Evolutionary conservation across 2,888 invertebrate species (phyloP).

Genomic region (Polyommatus icarus): DNA sequence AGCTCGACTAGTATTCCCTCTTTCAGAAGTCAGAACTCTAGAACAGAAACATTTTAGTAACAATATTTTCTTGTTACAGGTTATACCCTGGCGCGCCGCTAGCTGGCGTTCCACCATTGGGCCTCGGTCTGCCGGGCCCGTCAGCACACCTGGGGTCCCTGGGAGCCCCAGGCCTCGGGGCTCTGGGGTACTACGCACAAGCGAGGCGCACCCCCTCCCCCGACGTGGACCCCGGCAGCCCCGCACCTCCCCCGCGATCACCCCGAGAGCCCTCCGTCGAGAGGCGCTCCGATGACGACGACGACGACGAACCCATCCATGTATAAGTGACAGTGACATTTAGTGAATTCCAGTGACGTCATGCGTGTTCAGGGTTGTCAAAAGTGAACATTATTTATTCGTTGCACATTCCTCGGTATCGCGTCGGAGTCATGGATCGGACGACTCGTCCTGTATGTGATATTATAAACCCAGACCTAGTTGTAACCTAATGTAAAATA

Average conservation of each 20-base stretch:
- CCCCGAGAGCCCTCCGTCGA: conserved; percentile 66
- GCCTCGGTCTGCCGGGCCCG: conserved; percentile 84
- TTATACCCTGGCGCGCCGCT: conserved; percentile 82
- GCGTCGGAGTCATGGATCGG: conserved; percentile 35
- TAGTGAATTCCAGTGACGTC: conserved; percentile 38
- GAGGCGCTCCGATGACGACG: conserved; percentile 74
- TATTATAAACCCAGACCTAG: conserved; percentile 69
- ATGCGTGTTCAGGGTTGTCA: conserved; percentile 26
- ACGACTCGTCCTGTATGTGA: conserved; percentile 67
- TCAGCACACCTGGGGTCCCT: conserved; percentile 84
- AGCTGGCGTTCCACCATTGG: conserved; percentile 76
- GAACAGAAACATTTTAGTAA: neutral
- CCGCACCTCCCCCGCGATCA: conserved; percentile 74
- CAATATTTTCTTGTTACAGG: conserved; percentile 50
- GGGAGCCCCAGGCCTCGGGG: conserved; percentile 84
- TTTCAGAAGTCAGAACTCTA: neutral
- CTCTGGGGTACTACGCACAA: conserved; percentile 76
- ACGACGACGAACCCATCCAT: conserved; percentile 83
- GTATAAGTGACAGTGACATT: conserved; percentile 60
- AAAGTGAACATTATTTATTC: conserved; percentile 40
- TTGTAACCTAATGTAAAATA: conserved; percentile 62
- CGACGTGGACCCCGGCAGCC: conserved; percentile 82
- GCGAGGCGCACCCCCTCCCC: conserved; percentile 73
- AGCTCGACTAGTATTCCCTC: neutral
- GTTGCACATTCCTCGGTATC: conserved; percentile 39